Evolutionary conservation across 1,140 invertebrate species (phyloP).

Genomic region (Pseudachorutes palmiensis): DNA sequence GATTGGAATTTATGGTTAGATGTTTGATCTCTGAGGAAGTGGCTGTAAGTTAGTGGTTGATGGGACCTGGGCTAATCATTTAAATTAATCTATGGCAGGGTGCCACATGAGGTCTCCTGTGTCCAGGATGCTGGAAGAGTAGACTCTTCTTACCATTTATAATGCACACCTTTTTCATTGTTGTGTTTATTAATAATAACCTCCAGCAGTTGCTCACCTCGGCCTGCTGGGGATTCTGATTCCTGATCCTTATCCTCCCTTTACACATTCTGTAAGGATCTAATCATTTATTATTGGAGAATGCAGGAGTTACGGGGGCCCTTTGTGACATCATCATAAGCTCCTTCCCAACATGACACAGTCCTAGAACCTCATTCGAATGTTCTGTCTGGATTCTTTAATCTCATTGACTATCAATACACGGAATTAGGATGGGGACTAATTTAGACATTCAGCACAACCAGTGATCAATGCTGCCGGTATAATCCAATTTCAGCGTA

Average conservation of each 20-base stretch:
- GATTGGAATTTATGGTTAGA: conserved; percentile 12
- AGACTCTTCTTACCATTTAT: not conserved
- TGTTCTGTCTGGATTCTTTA: not conserved
- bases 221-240: not conserved
- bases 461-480: not conserved
- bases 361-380: not conserved
- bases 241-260: too few species aligned
- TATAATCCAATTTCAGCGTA: not conserved
- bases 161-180: not conserved
- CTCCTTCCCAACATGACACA: not conserved
- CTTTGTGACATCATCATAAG: conserved; percentile 6
- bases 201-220: not conserved
- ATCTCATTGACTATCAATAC: conserved; percentile 14
- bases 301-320: not conserved
- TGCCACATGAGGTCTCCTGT: not conserved
- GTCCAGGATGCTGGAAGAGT: not conserved
- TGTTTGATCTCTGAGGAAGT: too few species aligned
- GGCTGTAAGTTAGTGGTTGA: not conserved
- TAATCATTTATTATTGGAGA: too few species aligned
- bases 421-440: not conserved
- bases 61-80: not conserved
- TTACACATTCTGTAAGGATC: too few species aligned
- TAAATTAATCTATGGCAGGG: conserved; percentile 7
- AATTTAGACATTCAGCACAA: not conserved
- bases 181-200: not conserved